Conservation (phyloP, 2,888 invertebrate species). For the Parnassius orleans region DNA sequence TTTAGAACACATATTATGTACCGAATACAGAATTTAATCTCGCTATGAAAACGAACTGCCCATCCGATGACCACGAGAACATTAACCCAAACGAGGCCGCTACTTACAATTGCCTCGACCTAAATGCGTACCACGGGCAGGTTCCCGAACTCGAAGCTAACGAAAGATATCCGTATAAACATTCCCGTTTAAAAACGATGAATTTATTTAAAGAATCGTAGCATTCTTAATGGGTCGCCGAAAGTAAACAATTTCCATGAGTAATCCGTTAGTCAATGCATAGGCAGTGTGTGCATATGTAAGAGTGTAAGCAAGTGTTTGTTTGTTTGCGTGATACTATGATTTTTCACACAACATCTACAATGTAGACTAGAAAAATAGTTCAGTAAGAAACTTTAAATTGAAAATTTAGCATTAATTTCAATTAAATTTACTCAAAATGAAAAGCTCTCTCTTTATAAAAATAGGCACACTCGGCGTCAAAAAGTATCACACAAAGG, state of each 20-base stretch:
- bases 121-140: constrained; percentile 53
- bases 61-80: constrained; percentile 56
- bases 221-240: constrained; percentile 28
- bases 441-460: too few relatives aligned
- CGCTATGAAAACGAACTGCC: constrained; percentile 49
- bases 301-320: neutral
- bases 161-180: constrained; percentile 58
- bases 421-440: too few relatives aligned
- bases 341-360: too few relatives aligned
- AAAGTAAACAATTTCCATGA: constrained; percentile 28
- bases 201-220: constrained; percentile 40
- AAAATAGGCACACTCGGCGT: too few relatives aligned
- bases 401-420: too few relatives aligned
- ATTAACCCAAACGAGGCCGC: constrained; percentile 56
- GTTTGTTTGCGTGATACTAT: neutral
- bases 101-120: constrained; percentile 55
- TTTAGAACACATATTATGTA: too few relatives aligned
- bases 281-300: constrained; percentile 4
- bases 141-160: constrained; percentile 46
- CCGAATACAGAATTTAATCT: constrained; percentile 7
- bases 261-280: constrained; percentile 22
- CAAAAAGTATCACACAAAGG: neutral
- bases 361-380: too few relatives aligned
- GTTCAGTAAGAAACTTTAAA: too few relatives aligned
- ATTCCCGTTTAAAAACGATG: constrained; percentile 51